phyloP scores from a whole-genome alignment of 2,113 vertebrate species.

The Crypturellus undulatus region DNA sequence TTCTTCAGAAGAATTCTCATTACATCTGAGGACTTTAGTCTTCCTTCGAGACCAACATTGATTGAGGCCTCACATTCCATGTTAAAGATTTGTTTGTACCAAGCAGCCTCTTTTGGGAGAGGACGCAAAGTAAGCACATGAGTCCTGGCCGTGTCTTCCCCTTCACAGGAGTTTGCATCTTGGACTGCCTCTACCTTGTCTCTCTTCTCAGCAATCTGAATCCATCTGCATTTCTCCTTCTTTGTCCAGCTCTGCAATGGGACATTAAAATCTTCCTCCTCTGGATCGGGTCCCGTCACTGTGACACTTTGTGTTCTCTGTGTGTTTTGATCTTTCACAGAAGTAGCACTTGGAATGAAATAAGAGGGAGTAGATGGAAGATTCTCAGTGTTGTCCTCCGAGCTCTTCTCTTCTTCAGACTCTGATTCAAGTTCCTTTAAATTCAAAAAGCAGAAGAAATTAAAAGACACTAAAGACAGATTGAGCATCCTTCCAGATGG shows the following conservation, averaged over 20 bases:
- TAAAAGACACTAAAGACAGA: constrained; percentile 6
- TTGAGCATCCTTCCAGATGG: not conserved
- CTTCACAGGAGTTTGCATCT: not conserved
- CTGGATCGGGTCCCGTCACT: constrained; percentile 9
- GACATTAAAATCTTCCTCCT: not conserved
- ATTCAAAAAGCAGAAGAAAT: constrained; percentile 60
- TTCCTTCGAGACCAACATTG: not conserved
- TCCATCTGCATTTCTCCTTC: not conserved
- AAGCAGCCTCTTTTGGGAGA: constrained; percentile 11
- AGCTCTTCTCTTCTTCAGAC: constrained; percentile 55
- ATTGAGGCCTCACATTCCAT: not conserved
- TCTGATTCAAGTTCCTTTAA: constrained; percentile 78
- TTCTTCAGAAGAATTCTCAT: constrained; percentile 79
- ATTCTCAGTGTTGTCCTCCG: constrained; percentile 41
- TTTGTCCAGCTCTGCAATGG: constrained; percentile 42
- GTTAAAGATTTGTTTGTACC: constrained; percentile 38
- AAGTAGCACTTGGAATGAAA: constrained; percentile 61
- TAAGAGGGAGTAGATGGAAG: not conserved
- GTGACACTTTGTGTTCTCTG: constrained; percentile 20
- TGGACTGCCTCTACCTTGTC: not conserved
- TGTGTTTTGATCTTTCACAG: constrained; percentile 2
- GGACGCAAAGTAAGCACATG: not conserved
- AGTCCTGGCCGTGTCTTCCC: not conserved
- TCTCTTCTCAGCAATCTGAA: not conserved
- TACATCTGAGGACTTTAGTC: not conserved